Evolutionary conservation across 2,888 invertebrate species (phyloP).

Genomic region (Chaetoderma sp.): DNA sequence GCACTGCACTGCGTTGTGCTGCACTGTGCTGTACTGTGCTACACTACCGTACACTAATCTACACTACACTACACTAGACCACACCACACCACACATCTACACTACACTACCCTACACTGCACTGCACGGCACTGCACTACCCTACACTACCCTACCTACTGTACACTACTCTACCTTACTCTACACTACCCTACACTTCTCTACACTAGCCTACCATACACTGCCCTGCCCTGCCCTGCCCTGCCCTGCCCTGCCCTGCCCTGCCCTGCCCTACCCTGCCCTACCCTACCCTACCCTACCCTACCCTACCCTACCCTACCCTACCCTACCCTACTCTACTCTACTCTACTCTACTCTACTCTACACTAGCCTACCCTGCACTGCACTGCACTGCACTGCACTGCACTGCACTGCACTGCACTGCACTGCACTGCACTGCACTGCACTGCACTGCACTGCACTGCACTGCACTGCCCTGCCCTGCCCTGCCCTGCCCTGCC

Average conservation of each 20-base stretch:
- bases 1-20: constrained; percentile 8
- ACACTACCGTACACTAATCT: constrained; percentile 2
- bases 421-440: constrained; percentile 19
- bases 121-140: constrained; percentile 1
- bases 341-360: constrained; percentile 17
- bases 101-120: constrained; percentile 16
- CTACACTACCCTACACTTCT: too few species aligned
- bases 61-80: constrained; percentile 5
- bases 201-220: too few species aligned
- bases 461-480: too few species aligned
- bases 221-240: too few species aligned
- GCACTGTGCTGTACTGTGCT: constrained; percentile 13
- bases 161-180: too few species aligned
- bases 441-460: constrained; percentile 12
- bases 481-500: too few species aligned
- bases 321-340: constrained; percentile 14
- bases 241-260: too few species aligned
- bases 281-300: too few species aligned
- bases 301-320: too few species aligned
- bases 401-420: constrained; percentile 7
- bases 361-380: too few species aligned
- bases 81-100: constrained; percentile 9
- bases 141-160: too few species aligned
- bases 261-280: too few species aligned
- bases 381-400: not conserved